Percentiles rank a stretch among this genome's conserved stretches.
phyloP scores from a whole-genome alignment of 1,140 invertebrate species.

The Leptinotarsa defecta region DNA sequence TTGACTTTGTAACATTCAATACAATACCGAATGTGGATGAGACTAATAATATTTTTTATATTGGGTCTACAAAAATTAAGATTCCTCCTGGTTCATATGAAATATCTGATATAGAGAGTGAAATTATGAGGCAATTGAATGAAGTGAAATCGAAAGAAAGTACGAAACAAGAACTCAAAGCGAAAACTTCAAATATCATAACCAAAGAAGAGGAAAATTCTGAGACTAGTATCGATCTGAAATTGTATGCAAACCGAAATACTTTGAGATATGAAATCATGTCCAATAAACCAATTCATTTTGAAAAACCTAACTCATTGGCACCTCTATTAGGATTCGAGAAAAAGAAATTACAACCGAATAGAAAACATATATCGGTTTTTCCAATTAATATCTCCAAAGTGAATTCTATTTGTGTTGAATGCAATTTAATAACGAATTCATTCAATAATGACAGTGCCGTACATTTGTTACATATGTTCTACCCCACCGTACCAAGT shows the following conservation, averaged over 20 bases:
- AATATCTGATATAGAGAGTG: conserved; percentile 4
- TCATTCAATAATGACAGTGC: conserved; percentile 37
- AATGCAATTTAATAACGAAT: conserved; percentile 44
- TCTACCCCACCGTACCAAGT: conserved; percentile 43
- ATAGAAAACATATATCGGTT: conserved; percentile 32
- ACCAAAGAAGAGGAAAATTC: neutral
- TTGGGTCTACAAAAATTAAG: too few relatives aligned
- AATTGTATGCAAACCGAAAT: neutral
- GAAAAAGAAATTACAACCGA: too few relatives aligned
- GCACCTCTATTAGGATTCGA: neutral
- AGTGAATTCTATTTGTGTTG: conserved; percentile 36
- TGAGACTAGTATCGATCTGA: neutral
- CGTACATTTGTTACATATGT: conserved; percentile 50
- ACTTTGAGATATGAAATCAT: neutral
- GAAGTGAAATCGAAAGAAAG: too few relatives aligned
- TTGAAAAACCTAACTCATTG: conserved; percentile 18
- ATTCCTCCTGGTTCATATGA: too few relatives aligned
- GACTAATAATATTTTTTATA: too few relatives aligned
- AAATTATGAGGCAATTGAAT: conserved; percentile 34
- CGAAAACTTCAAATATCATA: neutral
- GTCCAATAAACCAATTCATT: too few relatives aligned
- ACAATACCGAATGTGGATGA: too few relatives aligned
- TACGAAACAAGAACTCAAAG: too few relatives aligned
- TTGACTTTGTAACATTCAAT: too few relatives aligned
- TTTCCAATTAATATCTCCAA: conserved; percentile 39